phyloP scores from a whole-genome alignment of 2,888 invertebrate species.

The Brenthis hecate region DNA sequence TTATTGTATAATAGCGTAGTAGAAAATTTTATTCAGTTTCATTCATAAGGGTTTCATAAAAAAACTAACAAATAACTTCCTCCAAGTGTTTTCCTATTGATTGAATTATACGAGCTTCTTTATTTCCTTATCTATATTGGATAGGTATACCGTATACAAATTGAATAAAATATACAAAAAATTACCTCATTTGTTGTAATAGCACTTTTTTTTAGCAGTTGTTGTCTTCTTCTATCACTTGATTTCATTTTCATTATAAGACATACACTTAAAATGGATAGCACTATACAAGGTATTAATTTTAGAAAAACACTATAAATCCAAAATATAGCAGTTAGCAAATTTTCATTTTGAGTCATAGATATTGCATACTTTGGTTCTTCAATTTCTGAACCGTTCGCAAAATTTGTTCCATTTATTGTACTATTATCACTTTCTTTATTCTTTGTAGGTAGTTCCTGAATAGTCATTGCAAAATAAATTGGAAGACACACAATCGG shows the following conservation, averaged over 20 bases:
- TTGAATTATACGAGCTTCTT: too few species aligned
- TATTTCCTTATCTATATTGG: too few species aligned
- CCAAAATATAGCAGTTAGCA: slow-evolving; percentile 91
- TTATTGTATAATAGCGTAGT: too few species aligned
- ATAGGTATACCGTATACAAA: not conserved
- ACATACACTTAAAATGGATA: slow-evolving; percentile 91
- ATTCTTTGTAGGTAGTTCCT: slow-evolving; percentile 56
- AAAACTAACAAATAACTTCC: too few species aligned
- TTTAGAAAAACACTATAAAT: slow-evolving; percentile 96
- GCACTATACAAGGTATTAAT: slow-evolving; percentile 92
- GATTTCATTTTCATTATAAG: slow-evolving; percentile 90
- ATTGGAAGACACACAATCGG: slow-evolving; percentile 92
- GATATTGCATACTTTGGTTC: slow-evolving; percentile 85
- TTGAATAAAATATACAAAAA: slow-evolving; percentile 25
- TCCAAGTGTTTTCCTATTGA: too few species aligned
- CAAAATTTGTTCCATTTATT: slow-evolving; percentile 49
- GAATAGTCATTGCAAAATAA: slow-evolving; percentile 89
- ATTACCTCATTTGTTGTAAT: slow-evolving; percentile 69
- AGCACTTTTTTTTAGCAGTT: slow-evolving; percentile 81
- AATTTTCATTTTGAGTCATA: slow-evolving; percentile 84
- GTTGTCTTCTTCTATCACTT: slow-evolving; percentile 89
- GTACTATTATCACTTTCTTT: slow-evolving; percentile 51
- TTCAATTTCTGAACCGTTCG: slow-evolving; percentile 49
- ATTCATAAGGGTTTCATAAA: not conserved
- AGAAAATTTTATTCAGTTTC: too few species aligned